Base-by-base conservation (phyloP, 2,113 vertebrate species). In the Podiceps cristatus region DNA sequence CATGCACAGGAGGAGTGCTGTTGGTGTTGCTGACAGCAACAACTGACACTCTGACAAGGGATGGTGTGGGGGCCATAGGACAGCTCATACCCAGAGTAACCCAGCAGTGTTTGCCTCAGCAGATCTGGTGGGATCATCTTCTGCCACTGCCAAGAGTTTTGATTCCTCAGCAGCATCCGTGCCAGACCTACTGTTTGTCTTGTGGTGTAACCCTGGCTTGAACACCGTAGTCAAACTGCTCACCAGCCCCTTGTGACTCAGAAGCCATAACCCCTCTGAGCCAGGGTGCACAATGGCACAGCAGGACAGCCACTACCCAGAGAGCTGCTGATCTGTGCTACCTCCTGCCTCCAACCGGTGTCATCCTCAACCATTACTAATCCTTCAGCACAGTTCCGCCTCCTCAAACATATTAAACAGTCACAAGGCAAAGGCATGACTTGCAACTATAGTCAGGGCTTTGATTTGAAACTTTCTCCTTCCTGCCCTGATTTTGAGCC, bases 131-230 rank as follows among this genome's bases (percentile, higher is more conserved):
- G 53, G 45, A 59, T 81, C 42, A 47, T 31, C 23, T 68, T 29
- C 53, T 93, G n/a, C 4, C 47, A 27, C 13, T 55, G 52, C 18
- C 67, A 74, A 35, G 28, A 9, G 42, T 19, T 90, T 73, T 92
- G 63, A 88, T 29, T 92, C n/a, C 58, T 95, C 93, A 94, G 89
- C 86, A 89, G 18, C 37, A 86, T 40, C 55, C 24, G 1, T 75
- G 60, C 76, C 91, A 93, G 72, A 55, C 6, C 24, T 24, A 27
- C 5, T 2, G 1, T 56, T 84, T 66, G 15, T 35, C 60, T 52
- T 52, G 64, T 59, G 69, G 13, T 55, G 37, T 28, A 58, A 47
- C 5, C 31, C 55, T 49, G 45, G 9, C 18, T 60, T 59, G 56
- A 55, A 9, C n/a, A 73, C 58, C 8, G 4, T 6, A 58, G 40